Percentiles rank a stretch among this genome's conserved stretches.
Conservation (phyloP, 2,113 vertebrate species). For the Apistogramma diplotaenia region DNA sequence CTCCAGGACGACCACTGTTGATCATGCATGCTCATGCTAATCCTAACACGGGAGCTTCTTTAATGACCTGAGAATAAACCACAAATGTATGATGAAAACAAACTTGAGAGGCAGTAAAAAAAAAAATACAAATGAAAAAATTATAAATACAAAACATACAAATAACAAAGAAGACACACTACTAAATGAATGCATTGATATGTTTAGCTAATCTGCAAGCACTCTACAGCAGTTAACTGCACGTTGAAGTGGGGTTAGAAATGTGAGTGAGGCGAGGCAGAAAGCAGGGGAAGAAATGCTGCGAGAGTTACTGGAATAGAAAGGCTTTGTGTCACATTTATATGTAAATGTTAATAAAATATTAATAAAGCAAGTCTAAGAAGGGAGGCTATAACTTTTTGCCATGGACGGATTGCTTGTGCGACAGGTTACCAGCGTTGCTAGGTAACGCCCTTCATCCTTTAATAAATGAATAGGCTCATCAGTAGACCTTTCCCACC, state of each 20-base stretch:
- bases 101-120: constrained; percentile 3
- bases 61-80: constrained; percentile 43
- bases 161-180: constrained; percentile 12
- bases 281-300: constrained; percentile 2
- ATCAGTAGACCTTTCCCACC: constrained; percentile 48
- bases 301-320: constrained; percentile 27
- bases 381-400: constrained; percentile 19
- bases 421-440: constrained; percentile 48
- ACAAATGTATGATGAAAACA: constrained; percentile 36
- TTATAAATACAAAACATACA: constrained; percentile 5
- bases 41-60: constrained; percentile 4
- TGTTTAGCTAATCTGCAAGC: constrained; percentile 41
- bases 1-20: constrained; percentile 5
- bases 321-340: constrained; percentile 51
- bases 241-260: constrained; percentile 41
- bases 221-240: constrained; percentile 23
- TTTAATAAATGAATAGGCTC: constrained; percentile 66
- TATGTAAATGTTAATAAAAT: constrained; percentile 24
- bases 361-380: constrained; percentile 8
- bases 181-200: constrained; percentile 22
- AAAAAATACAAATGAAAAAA: neutral
- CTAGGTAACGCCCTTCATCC: constrained; percentile 62
- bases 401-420: constrained; percentile 23
- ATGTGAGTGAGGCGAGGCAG: constrained; percentile 9
- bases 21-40: constrained; percentile 34